Percentiles rank a stretch among this genome's conserved stretches.
These are phyloP conservation scores for Asteroscopus sphinx DNA, from an alignment of 2,888 invertebrate species.

Conservation along the genomic window DNA sequence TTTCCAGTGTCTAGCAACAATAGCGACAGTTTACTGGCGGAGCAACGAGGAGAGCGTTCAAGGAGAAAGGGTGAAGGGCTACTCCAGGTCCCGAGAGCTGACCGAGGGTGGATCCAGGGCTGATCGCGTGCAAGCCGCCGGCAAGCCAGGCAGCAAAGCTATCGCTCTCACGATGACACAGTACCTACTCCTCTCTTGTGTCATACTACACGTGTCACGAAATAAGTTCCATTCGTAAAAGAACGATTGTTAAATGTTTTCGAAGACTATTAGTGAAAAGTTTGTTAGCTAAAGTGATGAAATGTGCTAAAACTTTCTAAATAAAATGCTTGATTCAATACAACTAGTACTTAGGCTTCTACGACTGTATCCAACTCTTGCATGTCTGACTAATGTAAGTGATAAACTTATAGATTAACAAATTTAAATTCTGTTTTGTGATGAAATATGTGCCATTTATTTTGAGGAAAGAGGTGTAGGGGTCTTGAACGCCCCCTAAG, in stretches of 20 bases:
- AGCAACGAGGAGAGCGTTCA: conserved; percentile 97
- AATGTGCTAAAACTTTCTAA: conserved; percentile 57
- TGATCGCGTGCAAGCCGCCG: conserved; percentile 93
- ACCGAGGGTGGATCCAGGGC: conserved; percentile 92
- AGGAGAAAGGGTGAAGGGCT: conserved; percentile 93
- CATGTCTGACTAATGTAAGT: conserved; percentile 44
- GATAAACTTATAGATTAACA: conserved; percentile 15
- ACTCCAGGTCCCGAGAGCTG: conserved; percentile 94
- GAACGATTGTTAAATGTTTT: conserved; percentile 31
- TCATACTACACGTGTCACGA: conserved; percentile 57
- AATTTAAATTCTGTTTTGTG: conserved; percentile 47
- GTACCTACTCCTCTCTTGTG: conserved; percentile 58
- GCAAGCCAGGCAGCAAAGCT: conserved; percentile 72
- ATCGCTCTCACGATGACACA: conserved; percentile 52
- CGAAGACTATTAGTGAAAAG: conserved; percentile 40
- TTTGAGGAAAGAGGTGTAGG: too few relatives aligned
- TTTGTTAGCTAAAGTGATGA: conserved; percentile 44
- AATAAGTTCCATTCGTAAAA: conserved; percentile 48
- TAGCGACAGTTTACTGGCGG: conserved; percentile 95
- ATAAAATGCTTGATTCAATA: conserved; percentile 48
- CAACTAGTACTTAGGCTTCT: conserved; percentile 40
- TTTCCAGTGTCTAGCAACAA: conserved; percentile 94
- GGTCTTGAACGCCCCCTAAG: too few relatives aligned
- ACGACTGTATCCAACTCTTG: conserved; percentile 46
- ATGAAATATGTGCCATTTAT: conserved; percentile 68